These are phyloP conservation scores for Gisinianus flammeolus DNA, from an alignment of 2,888 invertebrate species.

Conservation along the genomic window DNA sequence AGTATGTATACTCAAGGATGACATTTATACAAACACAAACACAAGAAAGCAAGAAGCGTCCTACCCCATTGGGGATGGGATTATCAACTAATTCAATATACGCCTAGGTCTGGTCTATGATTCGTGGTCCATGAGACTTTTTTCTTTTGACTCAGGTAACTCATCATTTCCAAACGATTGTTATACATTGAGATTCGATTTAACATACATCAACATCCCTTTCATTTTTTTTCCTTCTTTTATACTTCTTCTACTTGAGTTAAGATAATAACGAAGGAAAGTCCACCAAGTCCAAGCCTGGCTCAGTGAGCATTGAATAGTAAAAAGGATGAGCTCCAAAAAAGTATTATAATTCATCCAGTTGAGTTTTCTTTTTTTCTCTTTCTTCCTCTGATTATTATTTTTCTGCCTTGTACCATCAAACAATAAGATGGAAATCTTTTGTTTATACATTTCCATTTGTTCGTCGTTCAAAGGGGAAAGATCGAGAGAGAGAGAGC, in stretches of 20 bases:
- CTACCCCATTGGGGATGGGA: not conserved
- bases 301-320: not conserved
- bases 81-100: constrained; percentile 24
- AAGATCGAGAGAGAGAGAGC: not conserved
- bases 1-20: not conserved
- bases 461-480: not conserved
- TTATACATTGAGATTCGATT: too few relatives aligned
- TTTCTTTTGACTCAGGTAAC: too few relatives aligned
- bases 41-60: not conserved
- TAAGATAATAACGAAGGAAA: too few relatives aligned
- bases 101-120: constrained; percentile 22
- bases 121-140: too few relatives aligned
- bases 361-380: not conserved
- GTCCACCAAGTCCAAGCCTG: not conserved
- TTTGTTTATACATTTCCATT: too few relatives aligned
- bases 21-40: not conserved
- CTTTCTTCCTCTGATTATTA: too few relatives aligned
- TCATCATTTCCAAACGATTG: too few relatives aligned
- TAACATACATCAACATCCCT: too few relatives aligned
- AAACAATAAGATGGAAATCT: not conserved
- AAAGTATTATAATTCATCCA: constrained; percentile 27
- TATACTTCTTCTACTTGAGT: too few relatives aligned
- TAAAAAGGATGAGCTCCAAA: constrained; percentile 25
- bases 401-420: not conserved
- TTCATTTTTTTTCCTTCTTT: too few relatives aligned